Evolutionary conservation across 2,888 invertebrate species (phyloP).

Genomic region (Microdon myrmicae): DNA sequence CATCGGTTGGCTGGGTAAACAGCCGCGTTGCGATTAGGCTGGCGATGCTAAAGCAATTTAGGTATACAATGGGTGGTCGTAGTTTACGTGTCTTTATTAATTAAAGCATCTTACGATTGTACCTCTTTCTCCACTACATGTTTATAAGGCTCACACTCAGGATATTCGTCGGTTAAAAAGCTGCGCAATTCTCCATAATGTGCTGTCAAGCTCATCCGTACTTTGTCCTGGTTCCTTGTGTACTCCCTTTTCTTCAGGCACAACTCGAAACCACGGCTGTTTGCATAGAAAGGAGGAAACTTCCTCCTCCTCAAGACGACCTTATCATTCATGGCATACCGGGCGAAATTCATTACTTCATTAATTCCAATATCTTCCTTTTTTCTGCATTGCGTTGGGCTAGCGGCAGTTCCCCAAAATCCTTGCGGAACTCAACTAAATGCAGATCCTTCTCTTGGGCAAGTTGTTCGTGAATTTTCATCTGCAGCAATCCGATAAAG

Average conservation of each 20-base stretch:
- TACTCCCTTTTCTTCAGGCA: slow-evolving; percentile 77
- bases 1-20: too few species aligned
- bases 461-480: slow-evolving; percentile 86
- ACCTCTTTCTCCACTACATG: slow-evolving; percentile 8
- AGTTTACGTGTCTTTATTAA: too few species aligned
- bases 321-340: slow-evolving; percentile 77
- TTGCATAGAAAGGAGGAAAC: slow-evolving; percentile 75
- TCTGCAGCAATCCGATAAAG: slow-evolving; percentile 87
- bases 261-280: slow-evolving; percentile 72
- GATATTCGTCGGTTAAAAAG: slow-evolving; percentile 78
- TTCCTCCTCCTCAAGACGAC: slow-evolving; percentile 76
- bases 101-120: too few species aligned
- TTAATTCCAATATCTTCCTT: slow-evolving; percentile 73
- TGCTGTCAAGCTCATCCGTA: slow-evolving; percentile 72
- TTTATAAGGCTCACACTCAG: slow-evolving; percentile 66
- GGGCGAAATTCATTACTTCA: slow-evolving; percentile 76
- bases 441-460: slow-evolving; percentile 90
- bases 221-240: slow-evolving; percentile 76
- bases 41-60: too few species aligned
- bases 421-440: slow-evolving; percentile 85
- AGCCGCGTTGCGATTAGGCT: too few species aligned
- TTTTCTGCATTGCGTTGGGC: slow-evolving; percentile 73
- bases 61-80: too few species aligned
- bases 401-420: slow-evolving; percentile 81
- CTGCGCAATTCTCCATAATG: slow-evolving; percentile 80